Evolutionary conservation across 2,888 invertebrate species (phyloP).

Genomic region (Tenthredo amoena): DNA sequence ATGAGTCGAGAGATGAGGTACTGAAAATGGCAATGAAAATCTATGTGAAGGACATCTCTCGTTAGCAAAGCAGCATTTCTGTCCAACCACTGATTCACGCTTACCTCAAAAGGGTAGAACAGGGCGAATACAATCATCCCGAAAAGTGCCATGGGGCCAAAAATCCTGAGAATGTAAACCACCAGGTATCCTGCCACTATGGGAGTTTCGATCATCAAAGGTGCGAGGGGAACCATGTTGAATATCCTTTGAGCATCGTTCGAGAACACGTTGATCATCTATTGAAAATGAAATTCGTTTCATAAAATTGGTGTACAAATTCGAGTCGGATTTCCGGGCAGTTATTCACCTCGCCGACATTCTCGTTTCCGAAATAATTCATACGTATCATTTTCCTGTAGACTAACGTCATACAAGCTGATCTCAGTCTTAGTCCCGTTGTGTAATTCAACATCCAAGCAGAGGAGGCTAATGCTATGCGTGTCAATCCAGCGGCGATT

Average conservation of each 20-base stretch:
- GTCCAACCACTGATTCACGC: too few species aligned
- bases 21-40: slow-evolving; percentile 67
- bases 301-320: too few species aligned
- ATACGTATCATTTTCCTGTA: slow-evolving; percentile 75
- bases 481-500: slow-evolving; percentile 76
- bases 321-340: too few species aligned
- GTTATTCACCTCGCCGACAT: slow-evolving; percentile 74
- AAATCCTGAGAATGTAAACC: slow-evolving; percentile 78
- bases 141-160: slow-evolving; percentile 80
- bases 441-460: slow-evolving; percentile 63
- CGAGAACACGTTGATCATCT: slow-evolving; percentile 81
- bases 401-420: slow-evolving; percentile 74
- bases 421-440: slow-evolving; percentile 74
- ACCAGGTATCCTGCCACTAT: slow-evolving; percentile 78
- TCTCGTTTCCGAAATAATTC: slow-evolving; percentile 77
- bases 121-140: slow-evolving; percentile 79
- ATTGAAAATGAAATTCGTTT: slow-evolving; percentile 55
- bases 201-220: slow-evolving; percentile 80
- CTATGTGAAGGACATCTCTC: too few species aligned
- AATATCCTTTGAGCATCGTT: slow-evolving; percentile 81
- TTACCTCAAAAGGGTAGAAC: slow-evolving; percentile 81
- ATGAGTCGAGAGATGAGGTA: slow-evolving; percentile 77
- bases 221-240: slow-evolving; percentile 79
- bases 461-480: too few species aligned
- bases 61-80: too few species aligned